These are phyloP conservation scores for Candoia aspera DNA, from an alignment of 2,113 vertebrate species.

Conservation along the genomic window DNA sequence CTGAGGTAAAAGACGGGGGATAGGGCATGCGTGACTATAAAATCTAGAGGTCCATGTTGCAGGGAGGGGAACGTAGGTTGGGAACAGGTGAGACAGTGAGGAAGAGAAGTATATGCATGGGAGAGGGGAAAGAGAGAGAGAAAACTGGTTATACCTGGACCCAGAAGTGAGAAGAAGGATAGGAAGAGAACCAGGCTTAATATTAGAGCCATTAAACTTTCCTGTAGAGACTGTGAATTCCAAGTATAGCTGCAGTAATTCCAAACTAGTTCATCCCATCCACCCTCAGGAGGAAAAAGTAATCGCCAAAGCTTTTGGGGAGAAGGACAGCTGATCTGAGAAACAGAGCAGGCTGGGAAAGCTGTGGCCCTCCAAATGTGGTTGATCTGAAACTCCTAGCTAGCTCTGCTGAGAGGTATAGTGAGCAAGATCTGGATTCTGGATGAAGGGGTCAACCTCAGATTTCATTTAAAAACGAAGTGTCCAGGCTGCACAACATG, in stretches of 20 bases:
- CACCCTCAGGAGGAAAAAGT: no score
- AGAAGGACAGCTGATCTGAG: background rate
- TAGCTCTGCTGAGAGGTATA: background rate
- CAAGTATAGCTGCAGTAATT: background rate
- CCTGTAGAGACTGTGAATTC: background rate
- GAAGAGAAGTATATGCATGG: background rate
- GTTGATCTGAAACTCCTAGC: no score
- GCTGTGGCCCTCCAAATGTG: no score
- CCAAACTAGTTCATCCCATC: background rate
- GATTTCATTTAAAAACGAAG: background rate
- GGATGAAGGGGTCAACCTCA: background rate
- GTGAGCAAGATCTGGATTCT: no score
- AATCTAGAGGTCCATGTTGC: background rate
- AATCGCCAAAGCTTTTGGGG: background rate
- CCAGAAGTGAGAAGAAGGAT: background rate
- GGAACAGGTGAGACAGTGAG: background rate
- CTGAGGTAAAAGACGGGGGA: constrained; percentile 66
- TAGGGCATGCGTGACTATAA: constrained; percentile 3
- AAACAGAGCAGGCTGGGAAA: background rate
- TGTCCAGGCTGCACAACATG: no score
- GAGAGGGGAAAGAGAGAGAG: background rate
- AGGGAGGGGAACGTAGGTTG: background rate
- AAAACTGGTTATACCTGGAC: background rate
- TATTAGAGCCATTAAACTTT: background rate
- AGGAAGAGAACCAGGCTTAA: background rate